Evolutionary conservation across 1,140 invertebrate species (phyloP).

Genomic region (Tetramorium simillimum): DNA sequence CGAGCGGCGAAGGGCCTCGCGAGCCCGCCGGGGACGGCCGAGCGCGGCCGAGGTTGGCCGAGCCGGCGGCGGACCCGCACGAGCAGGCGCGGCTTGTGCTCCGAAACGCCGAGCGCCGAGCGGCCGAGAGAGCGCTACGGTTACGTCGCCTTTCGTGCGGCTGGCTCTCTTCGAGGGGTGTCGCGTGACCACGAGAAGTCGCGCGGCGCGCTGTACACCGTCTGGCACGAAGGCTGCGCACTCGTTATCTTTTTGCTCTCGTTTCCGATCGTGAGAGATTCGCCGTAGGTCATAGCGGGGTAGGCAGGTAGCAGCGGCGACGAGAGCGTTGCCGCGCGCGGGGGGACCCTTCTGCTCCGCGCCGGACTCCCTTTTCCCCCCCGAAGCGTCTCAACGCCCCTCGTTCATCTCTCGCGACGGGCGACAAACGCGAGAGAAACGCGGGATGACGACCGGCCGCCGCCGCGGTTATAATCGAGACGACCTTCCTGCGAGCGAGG

Average conservation of each 20-base stretch:
- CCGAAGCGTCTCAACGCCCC: constrained; percentile 54
- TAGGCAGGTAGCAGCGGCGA: constrained; percentile 44
- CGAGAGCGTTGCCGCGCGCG: constrained; percentile 57
- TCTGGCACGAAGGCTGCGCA: constrained; percentile 71
- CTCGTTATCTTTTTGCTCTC: constrained; percentile 69
- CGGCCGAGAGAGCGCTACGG: not conserved
- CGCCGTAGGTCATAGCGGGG: constrained; percentile 41
- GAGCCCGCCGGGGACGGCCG: not conserved
- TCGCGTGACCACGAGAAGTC: constrained; percentile 72
- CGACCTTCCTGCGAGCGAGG: constrained; percentile 55
- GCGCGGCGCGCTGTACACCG: constrained; percentile 68
- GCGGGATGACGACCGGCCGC: too few species aligned
- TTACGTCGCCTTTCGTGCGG: constrained; percentile 53
- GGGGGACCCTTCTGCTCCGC: not conserved
- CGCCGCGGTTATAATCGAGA: not conserved
- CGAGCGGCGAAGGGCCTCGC: constrained; percentile 48
- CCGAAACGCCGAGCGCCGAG: too few species aligned
- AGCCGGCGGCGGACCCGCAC: constrained; percentile 37
- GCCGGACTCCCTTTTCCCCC: constrained; percentile 18
- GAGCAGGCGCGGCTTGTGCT: not conserved
- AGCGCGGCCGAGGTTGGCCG: not conserved
- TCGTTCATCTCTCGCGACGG: too few species aligned
- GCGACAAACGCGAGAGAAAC: too few species aligned
- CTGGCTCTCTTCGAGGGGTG: constrained; percentile 61
- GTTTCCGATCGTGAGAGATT: constrained; percentile 67